Evolutionary conservation across 2,888 invertebrate genomes (phyloP).

Genomic region (Hydroisotoma schaefferi): DNA sequence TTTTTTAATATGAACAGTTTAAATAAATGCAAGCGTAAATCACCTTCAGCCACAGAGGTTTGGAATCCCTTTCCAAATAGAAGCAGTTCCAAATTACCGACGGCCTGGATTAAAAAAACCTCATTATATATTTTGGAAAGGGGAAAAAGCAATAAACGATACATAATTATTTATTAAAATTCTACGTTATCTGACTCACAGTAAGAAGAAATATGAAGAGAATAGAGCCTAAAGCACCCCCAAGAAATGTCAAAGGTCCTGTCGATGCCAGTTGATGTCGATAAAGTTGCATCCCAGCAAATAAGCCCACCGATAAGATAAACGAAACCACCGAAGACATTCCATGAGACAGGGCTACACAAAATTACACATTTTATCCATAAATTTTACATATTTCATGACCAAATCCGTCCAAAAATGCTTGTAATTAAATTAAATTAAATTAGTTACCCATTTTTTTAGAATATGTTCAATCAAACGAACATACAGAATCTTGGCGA

Average conservation of each 20-base stretch:
- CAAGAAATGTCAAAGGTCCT: constrained; percentile 78
- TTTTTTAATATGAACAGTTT: no score
- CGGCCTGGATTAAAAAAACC: constrained; percentile 58
- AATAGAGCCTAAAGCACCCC: constrained; percentile 82
- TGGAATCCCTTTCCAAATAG: constrained; percentile 86
- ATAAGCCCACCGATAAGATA: constrained; percentile 74
- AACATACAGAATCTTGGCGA: no score
- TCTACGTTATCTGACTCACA: constrained; percentile 54
- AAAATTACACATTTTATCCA: constrained; percentile 25
- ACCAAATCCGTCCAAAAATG: no score
- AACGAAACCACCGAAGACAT: constrained; percentile 74
- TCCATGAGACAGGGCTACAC: constrained; percentile 68
- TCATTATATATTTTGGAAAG: background rate
- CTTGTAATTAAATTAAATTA: no score
- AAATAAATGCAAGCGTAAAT: no score
- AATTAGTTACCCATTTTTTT: no score
- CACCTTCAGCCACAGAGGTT: no score
- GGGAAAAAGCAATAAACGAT: background rate
- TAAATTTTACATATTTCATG: no score
- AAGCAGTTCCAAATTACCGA: constrained; percentile 81
- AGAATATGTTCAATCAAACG: no score
- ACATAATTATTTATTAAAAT: background rate
- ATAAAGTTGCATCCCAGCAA: constrained; percentile 91
- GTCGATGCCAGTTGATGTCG: constrained; percentile 72
- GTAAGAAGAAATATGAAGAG: constrained; percentile 82